Conservation (phyloP, 2,113 vertebrate genomes). For the Nanger granti region DNA sequence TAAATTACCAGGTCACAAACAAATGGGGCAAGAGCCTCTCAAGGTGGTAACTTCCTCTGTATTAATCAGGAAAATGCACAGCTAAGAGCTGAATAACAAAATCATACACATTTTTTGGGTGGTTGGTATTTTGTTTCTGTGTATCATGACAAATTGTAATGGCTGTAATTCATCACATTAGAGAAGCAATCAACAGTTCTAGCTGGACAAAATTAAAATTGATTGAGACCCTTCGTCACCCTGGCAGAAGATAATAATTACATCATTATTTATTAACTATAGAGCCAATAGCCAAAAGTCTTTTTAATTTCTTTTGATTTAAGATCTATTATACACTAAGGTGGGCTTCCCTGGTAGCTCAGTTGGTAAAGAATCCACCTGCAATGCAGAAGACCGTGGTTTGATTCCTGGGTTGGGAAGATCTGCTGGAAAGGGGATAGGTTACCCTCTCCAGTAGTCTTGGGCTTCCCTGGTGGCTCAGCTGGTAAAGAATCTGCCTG, state of each 20-base stretch:
- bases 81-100: constrained; percentile 2
- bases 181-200: constrained; percentile 41
- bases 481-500: neutral
- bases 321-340: constrained; percentile 1
- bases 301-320: constrained; percentile 19
- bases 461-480: neutral
- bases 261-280: constrained; percentile 20
- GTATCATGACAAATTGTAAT: constrained; percentile 29
- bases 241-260: constrained; percentile 38
- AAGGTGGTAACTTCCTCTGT: neutral
- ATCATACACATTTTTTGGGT: neutral
- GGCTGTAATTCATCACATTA: constrained; percentile 39
- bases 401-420: neutral
- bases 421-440: neutral
- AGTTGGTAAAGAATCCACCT: neutral
- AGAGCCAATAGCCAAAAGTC: neutral
- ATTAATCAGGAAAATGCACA: constrained; percentile 1
- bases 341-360: neutral
- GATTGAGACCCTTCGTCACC: neutral
- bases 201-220: constrained; percentile 51
- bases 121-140: constrained; percentile 45
- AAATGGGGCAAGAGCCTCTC: neutral
- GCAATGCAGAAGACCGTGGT: neutral
- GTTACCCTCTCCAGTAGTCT: neutral
- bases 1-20: neutral